Evolutionary conservation across 1,140 invertebrate species (phyloP).

Genomic region (Cyclargus thomasi): DNA sequence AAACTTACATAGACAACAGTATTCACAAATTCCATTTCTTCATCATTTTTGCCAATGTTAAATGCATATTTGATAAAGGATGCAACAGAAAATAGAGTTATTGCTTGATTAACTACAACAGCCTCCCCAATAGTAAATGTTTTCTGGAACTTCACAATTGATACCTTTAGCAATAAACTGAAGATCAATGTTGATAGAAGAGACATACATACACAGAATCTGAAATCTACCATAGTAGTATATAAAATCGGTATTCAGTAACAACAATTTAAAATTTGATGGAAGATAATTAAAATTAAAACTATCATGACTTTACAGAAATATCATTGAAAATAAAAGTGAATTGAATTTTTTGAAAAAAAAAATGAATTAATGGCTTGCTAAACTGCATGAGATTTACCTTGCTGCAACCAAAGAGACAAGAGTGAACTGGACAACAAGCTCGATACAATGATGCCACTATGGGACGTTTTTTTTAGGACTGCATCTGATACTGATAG

Average conservation of each 20-base stretch:
- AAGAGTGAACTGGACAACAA: constrained; percentile 39
- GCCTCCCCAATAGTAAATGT: constrained; percentile 64
- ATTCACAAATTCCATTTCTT: constrained; percentile 43
- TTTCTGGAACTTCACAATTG: constrained; percentile 38
- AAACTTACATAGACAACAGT: constrained; percentile 44
- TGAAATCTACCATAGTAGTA: constrained; percentile 41
- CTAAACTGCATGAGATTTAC: constrained; percentile 29
- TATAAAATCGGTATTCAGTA: not conserved
- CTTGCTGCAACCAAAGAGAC: constrained; percentile 39
- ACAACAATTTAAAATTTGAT: not conserved
- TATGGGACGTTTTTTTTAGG: constrained; percentile 39
- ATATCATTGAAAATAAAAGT: no score
- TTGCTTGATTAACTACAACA: constrained; percentile 45
- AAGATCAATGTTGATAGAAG: constrained; percentile 34
- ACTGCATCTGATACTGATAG: constrained; percentile 46
- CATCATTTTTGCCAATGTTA: constrained; percentile 28
- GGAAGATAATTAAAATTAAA: not conserved
- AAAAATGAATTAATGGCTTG: no score
- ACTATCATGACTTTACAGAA: no score
- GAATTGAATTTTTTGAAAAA: no score
- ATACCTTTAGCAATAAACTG: constrained; percentile 34
- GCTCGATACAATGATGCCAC: constrained; percentile 45
- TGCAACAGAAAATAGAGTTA: constrained; percentile 36
- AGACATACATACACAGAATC: constrained; percentile 36
- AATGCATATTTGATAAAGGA: constrained; percentile 29